phyloP scores from a whole-genome alignment of 2,888 invertebrate genomes.

The Drosophila fulvimacula region DNA sequence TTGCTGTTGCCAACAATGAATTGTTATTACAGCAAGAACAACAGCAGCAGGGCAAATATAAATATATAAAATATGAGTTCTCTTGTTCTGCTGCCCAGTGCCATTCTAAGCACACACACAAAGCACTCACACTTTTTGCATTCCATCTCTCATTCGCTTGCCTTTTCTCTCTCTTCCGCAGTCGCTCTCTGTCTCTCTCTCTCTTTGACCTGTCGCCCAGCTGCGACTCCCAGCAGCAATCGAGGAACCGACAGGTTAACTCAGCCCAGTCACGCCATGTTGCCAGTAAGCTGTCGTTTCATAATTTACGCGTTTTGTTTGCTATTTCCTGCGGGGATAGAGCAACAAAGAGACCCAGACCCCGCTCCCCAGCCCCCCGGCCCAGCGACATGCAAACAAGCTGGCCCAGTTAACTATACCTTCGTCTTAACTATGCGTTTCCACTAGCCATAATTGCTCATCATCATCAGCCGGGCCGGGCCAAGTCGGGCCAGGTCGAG shows the following conservation, averaged over 20 bases:
- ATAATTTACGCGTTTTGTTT: slow-evolving; percentile 79
- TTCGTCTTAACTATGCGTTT: slow-evolving; percentile 47
- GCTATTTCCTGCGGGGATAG: slow-evolving; percentile 71
- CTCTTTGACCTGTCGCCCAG: slow-evolving; percentile 18
- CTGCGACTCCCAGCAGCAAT: slow-evolving; percentile 25
- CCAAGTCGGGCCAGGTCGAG: slow-evolving; percentile 4
- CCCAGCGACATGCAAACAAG: slow-evolving; percentile 44
- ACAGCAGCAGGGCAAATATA: slow-evolving; percentile 61
- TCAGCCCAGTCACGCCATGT: slow-evolving; percentile 71
- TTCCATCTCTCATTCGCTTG: neutral
- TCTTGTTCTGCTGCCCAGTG: slow-evolving; percentile 43
- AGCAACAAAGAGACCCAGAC: slow-evolving; percentile 23
- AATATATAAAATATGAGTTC: slow-evolving; percentile 79
- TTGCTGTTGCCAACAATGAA: slow-evolving; percentile 68
- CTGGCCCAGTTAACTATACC: slow-evolving; percentile 47
- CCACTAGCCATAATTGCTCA: slow-evolving; percentile 69
- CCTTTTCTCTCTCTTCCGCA: neutral
- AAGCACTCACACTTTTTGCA: slow-evolving; percentile 1
- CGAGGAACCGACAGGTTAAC: slow-evolving; percentile 54
- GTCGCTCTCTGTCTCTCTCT: neutral
- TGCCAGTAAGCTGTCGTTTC: slow-evolving; percentile 73
- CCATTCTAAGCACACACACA: slow-evolving; percentile 35
- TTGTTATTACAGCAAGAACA: slow-evolving; percentile 73
- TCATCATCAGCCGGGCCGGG: slow-evolving; percentile 36
- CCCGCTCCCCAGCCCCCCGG: neutral